Evolutionary conservation across 2,888 invertebrate species (phyloP), one percentile per base, ranked within the genome.

Genomic region (Sarcophaga variegata): DNA sequence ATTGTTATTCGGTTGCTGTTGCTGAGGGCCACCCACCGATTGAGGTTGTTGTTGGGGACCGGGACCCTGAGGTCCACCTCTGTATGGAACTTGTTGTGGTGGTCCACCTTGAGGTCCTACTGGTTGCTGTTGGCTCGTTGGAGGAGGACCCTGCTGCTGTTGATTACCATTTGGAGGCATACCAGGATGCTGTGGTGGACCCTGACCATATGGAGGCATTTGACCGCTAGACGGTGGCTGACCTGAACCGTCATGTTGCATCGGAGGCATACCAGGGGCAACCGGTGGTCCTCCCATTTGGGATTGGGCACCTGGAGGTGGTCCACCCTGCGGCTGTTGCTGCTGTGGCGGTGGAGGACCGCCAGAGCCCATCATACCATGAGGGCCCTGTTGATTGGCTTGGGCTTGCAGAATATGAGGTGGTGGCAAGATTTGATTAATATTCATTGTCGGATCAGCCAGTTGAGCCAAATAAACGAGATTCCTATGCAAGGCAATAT

Each of bases 361-460:
- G 11, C 90, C 81, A 11, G 83, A 75, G 4, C 81, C 90, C 88
- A 93, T 90, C 90, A 93, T 92, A 1, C 91, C 92, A 60, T 91
- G 94, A 4, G 93, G 92, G 17, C 93, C 92, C 78, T 92, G 93
- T 64, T 92, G 92, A 83, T 91, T 91, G 4, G 91, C 91, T 88
- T 93, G 93, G 4, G 92, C 90, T 82, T 93, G 93, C 89, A 95
- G 92, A 83, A 95, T 94, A 92, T 95, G 95, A 45, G 95, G 95
- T 84, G 95, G 95, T 91, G 98, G 98, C 91, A 98, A 94, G 90
- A 98, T 95, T 82, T 96, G 96, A 92, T 97, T 97, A 88, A 98
- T 97, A 94, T 98, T 98, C 94, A 98, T 98, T 92, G 97, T 97
- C 22, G 98, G 96, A 94, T 99, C 99, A n/a, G 99, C 99, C 85